These are phyloP conservation scores for Holotrichia oblita DNA, from an alignment of 1,140 invertebrate species.

Conservation along the genomic window DNA sequence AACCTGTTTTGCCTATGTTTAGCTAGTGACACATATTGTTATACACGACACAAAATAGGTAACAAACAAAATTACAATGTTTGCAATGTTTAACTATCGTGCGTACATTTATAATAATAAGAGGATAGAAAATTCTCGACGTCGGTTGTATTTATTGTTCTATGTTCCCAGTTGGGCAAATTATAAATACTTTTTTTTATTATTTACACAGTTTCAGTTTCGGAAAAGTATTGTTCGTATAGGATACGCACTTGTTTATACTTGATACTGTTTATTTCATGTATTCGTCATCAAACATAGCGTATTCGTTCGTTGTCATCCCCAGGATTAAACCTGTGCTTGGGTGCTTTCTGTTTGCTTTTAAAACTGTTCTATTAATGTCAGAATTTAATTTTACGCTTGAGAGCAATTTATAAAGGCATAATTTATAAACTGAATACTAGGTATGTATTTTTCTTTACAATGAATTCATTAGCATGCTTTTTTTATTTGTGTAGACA, in stretches of 20 bases:
- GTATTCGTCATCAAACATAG: not conserved
- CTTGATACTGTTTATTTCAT: not conserved
- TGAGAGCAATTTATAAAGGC: not conserved
- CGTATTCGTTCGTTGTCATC: not conserved
- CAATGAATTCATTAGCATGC: no score
- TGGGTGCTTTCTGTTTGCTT: not conserved
- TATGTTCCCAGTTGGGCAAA: not conserved
- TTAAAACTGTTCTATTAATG: not conserved
- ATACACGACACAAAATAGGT: not conserved
- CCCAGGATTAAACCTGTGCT: not conserved
- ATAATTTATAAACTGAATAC: not conserved
- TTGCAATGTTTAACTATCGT: not conserved
- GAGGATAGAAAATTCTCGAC: not conserved
- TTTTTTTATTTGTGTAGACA: no score
- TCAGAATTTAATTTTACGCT: not conserved
- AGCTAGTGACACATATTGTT: slow-evolving; percentile 4
- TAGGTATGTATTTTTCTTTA: not conserved
- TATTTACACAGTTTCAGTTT: not conserved
- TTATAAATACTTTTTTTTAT: not conserved
- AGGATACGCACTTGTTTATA: not conserved
- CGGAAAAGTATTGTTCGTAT: not conserved
- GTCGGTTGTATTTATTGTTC: not conserved
- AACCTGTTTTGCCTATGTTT: not conserved
- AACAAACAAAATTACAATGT: not conserved
- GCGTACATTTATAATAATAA: not conserved